These are phyloP conservation scores for Drosophila varians DNA, from an alignment of 1,140 invertebrate species.

Conservation along the genomic window DNA sequence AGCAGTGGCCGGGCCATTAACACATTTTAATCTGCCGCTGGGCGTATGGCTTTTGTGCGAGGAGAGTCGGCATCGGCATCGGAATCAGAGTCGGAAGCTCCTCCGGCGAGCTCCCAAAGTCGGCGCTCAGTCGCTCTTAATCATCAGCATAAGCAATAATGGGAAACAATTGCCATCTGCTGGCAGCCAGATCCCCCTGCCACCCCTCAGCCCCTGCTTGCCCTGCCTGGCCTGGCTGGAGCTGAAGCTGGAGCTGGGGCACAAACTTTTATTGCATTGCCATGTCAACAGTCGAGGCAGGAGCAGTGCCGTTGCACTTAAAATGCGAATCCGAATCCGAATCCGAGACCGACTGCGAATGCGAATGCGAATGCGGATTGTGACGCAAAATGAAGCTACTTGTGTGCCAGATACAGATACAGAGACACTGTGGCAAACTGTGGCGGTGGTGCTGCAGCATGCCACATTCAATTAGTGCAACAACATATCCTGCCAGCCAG, in stretches of 20 bases:
- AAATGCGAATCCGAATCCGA: slow-evolving; percentile 62
- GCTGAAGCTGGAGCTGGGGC: slow-evolving; percentile 59
- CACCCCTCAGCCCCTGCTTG: background rate
- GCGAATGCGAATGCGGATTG: slow-evolving; percentile 59
- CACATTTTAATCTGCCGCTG: slow-evolving; percentile 78
- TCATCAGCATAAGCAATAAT: slow-evolving; percentile 80
- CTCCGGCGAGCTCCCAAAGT: slow-evolving; percentile 23
- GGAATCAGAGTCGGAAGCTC: slow-evolving; percentile 10
- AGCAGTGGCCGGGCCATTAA: slow-evolving; percentile 56
- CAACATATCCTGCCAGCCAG: slow-evolving; percentile 74
- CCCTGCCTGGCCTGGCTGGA: slow-evolving; percentile 59
- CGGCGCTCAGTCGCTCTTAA: slow-evolving; percentile 66
- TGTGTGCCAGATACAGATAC: slow-evolving; percentile 56
- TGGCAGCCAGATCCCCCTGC: slow-evolving; percentile 15
- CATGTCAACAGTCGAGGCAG: slow-evolving; percentile 68
- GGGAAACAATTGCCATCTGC: slow-evolving; percentile 75
- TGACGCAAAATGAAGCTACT: slow-evolving; percentile 80
- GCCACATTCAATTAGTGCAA: slow-evolving; percentile 82
- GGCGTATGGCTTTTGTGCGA: slow-evolving; percentile 71
- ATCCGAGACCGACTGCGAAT: slow-evolving; percentile 59
- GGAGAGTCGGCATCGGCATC: slow-evolving; percentile 25
- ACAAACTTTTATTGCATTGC: slow-evolving; percentile 80
- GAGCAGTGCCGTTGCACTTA: slow-evolving; percentile 60
- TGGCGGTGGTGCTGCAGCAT: slow-evolving; percentile 56
- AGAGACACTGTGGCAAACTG: slow-evolving; percentile 27